Evolutionary conservation across 2,888 invertebrate species (phyloP), one percentile per base, ranked within the genome.

Genomic region (Ormyrus labotus): DNA sequence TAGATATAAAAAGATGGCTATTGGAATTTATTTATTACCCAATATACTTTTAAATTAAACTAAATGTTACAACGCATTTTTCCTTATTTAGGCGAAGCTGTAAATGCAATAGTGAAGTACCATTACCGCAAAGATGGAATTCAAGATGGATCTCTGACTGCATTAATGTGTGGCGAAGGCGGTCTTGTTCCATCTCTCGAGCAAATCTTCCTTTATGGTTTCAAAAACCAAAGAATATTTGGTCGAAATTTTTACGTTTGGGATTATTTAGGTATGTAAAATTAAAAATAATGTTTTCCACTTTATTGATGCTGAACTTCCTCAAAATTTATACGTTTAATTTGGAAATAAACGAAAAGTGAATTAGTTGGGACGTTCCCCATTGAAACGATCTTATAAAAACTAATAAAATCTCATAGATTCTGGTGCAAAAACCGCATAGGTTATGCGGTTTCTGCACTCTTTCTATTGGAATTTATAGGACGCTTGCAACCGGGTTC

Each of bases 71-170:
- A 11, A 34, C 48, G 50, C 2, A 68, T 61, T 60, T 47, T 51
- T 3, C 5, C 51, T 0, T 45, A 45, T 90, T 55, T 89, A 95
- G 97, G 96, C 81, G 98, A 99, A 91, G 96, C 98, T 85, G 98
- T 99, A 4, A 99, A 99, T 91, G 96, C 96, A 47, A 96, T 99
- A 86, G 98, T 99, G 34, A 99, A 99, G 91, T 97, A 98, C 94
- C 98, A 97, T 90, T 98, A 97, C 89, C 95, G 96, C 86, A 94
- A 96, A 80, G 95, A 98, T 34, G 34, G 34, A 89, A 94, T 95
- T 73, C 95, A 96, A 87, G 95, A 95, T 1, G 94, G 94, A 83
- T 96, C 96, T 0, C 92, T 99, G 80, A 99, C 99, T 58, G 96
- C 96, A 67, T 92, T 99, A 71, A 92, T 99, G 45, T 99, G 99